Base-by-base conservation (phyloP, 2,113 vertebrate species). In the Colinus virginianus region DNA sequence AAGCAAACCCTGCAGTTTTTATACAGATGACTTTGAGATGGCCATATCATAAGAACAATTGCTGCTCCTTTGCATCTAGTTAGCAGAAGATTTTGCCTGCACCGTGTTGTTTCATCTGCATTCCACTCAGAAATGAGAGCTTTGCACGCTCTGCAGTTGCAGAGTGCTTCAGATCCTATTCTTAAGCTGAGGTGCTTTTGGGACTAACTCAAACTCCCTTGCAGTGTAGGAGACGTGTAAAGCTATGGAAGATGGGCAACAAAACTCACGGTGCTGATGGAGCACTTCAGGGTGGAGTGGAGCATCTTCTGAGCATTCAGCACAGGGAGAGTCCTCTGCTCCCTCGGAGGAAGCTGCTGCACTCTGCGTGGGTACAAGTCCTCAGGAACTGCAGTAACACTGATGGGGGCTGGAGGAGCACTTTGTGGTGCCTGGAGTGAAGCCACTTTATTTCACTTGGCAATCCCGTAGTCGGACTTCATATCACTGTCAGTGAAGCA, bases 31-130 rank as follows among this genome's bases (percentile, higher is more conserved):
- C 38, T 68, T 21, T 8, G 71, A 36, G 67, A 23, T 40, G 48
- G 19, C 17, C 9, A 22, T 22, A 2, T 25, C n/a, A n/a, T 1
- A 1, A 26, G 5, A 13, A 36, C 64, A 49, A 3, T 5, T 42
- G 40, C 59, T 84, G 7, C 66, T 36, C 68, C 11, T 4, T 7
- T 32, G 14, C 49, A 7, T 34, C 18, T 43, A 25, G 69, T 63
- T 16, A 40, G 32, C 69, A 64, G 55, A 58, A 25, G 55, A 21
- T 11, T 45, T 66, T 11, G 34, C 38, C 61, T 48, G 28, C 28
- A 15, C 10, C 36, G 30, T 23, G 2, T 1, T 17, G 8, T 38
- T 80, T 23, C 64, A 16, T 5, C 10, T 66, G 32, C 45, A 11
- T 19, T n/a, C 4, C 7, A 6, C 58, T 69, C 49, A 70, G 20